A percentile compares a stretch with the other conserved stretches of the same genome.
phyloP scores from a whole-genome alignment of 2,797 vertebrate genomes.

The Cuculus canorus region DNA sequence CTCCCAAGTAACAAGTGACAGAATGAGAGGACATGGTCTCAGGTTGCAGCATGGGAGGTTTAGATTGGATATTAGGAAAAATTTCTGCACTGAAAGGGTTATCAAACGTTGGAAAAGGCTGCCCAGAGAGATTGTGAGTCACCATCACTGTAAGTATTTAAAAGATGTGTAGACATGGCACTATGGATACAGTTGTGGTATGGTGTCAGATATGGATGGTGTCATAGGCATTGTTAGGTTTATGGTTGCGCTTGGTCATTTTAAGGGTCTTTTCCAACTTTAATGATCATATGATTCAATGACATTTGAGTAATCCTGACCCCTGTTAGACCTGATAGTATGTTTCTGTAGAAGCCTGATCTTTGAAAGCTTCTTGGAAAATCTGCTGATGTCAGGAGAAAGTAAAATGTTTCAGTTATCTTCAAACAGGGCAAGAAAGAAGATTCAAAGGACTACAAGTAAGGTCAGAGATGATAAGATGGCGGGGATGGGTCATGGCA shows the following conservation, averaged over 20 bases:
- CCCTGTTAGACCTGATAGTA: background rate
- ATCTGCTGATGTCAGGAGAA: background rate
- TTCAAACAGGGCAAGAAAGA: background rate
- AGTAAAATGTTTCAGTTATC: background rate
- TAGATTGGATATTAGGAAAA: background rate
- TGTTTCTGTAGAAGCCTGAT: background rate
- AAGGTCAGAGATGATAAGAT: background rate
- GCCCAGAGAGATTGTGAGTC: background rate
- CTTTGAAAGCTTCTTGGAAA: background rate
- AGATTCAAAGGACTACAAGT: background rate
- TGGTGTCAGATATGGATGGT: too few species aligned
- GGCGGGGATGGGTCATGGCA: background rate
- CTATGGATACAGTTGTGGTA: background rate
- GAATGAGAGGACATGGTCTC: background rate
- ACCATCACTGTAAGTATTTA: background rate
- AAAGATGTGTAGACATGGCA: accelerated
- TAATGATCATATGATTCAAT: background rate
- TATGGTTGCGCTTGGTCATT: background rate
- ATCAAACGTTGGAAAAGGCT: background rate
- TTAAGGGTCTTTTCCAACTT: background rate
- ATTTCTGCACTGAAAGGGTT: accelerated
- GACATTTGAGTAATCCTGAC: background rate
- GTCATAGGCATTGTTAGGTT: background rate
- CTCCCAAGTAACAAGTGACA: background rate
- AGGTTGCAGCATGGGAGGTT: background rate